Evolutionary conservation across 2,797 vertebrate species (phyloP).

Genomic region (Cossypha caffra): DNA sequence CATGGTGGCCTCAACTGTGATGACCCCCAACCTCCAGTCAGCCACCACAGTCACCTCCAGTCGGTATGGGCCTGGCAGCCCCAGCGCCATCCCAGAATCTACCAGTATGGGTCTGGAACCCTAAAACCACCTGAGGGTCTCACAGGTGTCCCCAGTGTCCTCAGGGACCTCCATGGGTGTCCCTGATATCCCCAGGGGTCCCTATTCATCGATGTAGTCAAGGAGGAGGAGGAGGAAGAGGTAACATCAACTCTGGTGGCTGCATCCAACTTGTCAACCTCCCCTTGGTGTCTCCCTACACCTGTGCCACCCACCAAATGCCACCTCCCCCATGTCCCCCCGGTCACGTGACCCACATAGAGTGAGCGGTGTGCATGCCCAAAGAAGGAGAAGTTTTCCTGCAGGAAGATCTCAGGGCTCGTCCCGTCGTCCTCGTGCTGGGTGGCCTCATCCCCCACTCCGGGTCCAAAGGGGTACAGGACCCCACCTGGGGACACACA

Average conservation of each 20-base stretch:
- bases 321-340: background rate
- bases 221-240: background rate
- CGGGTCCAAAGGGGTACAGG: background rate
- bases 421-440: background rate
- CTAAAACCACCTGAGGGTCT: background rate
- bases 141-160: background rate
- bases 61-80: background rate
- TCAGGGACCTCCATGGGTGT: fast-evolving
- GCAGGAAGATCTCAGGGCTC: background rate
- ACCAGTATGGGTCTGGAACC: background rate
- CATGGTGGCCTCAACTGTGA: background rate
- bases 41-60: background rate
- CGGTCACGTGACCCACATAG: background rate
- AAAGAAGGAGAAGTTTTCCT: background rate
- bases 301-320: background rate
- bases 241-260: background rate
- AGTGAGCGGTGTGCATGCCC: background rate
- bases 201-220: fast-evolving
- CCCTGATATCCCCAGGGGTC: too few relatives aligned
- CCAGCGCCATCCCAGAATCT: background rate
- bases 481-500: background rate
- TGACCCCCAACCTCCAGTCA: background rate
- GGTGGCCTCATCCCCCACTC: background rate
- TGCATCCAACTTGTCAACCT: background rate
- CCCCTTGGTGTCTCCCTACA: background rate